A percentile compares a stretch with the other conserved stretches of the same genome.
Conservation (phyloP, 2,888 invertebrate genomes). For the Cyclophora punctaria region DNA sequence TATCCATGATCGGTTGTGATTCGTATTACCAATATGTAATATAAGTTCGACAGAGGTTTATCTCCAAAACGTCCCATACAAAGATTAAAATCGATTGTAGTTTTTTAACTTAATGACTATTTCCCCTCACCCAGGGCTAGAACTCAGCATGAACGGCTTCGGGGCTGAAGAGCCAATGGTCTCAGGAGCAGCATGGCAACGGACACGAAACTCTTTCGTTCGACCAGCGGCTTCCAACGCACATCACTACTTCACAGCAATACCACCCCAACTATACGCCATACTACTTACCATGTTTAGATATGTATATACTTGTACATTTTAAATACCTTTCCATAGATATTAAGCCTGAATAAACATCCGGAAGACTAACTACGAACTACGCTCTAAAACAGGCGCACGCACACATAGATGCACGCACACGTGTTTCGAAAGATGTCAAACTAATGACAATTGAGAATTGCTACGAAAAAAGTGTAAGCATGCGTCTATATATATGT, state of each 20-base stretch:
- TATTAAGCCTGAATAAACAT: too few relatives aligned
- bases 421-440: too few relatives aligned
- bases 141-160: conserved; percentile 58
- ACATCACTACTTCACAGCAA: conserved; percentile 48
- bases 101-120: conserved; percentile 2
- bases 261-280: conserved; percentile 56
- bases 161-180: conserved; percentile 65
- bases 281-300: conserved; percentile 45
- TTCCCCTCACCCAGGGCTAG: conserved; percentile 38
- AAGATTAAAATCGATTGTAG: not conserved
- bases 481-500: too few relatives aligned
- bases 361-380: too few relatives aligned
- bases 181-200: conserved; percentile 66
- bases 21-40: too few relatives aligned
- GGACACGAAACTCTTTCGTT: conserved; percentile 41
- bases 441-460: too few relatives aligned
- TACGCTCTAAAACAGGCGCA: too few relatives aligned
- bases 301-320: conserved; percentile 48
- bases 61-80: too few relatives aligned
- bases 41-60: too few relatives aligned
- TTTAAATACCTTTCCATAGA: not conserved
- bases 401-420: too few relatives aligned
- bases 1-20: too few relatives aligned
- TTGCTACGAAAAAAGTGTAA: too few relatives aligned
- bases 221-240: conserved; percentile 55